Percentiles rank a stretch among this genome's conserved stretches.
These are phyloP conservation scores for Burhinus bistriatus DNA, from an alignment of 2,113 vertebrate genomes.

Conservation along the genomic window DNA sequence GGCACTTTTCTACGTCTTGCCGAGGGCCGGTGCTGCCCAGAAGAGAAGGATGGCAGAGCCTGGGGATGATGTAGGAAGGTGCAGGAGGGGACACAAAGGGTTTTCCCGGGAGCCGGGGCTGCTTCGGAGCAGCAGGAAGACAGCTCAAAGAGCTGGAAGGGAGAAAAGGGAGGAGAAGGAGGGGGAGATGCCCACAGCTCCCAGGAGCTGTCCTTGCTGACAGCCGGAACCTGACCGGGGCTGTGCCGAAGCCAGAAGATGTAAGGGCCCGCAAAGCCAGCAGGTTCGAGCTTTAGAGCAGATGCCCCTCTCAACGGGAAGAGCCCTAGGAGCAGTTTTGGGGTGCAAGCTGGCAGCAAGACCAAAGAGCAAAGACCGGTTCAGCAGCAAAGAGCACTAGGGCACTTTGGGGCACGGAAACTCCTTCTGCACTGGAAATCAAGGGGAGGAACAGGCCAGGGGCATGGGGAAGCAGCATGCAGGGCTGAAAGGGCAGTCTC, in stretches of 20 bases:
- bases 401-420: neutral
- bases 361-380: neutral
- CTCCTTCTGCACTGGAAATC: neutral
- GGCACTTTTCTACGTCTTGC: neutral
- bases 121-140: neutral
- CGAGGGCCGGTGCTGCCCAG: neutral
- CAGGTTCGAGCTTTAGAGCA: neutral
- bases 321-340: neutral
- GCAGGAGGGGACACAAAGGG: neutral
- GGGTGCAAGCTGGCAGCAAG: neutral
- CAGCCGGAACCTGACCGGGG: neutral
- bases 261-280: neutral
- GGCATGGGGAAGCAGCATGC: constrained; percentile 19
- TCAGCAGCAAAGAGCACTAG: neutral
- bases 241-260: neutral
- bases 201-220: neutral
- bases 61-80: neutral
- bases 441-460: neutral
- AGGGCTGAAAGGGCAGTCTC: constrained; percentile 66
- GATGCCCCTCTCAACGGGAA: neutral
- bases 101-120: neutral
- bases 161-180: neutral
- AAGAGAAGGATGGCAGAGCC: neutral
- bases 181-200: neutral
- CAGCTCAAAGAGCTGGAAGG: neutral